Evolutionary conservation across 2,888 invertebrate species (phyloP), one percentile per base, ranked within the genome.

Genomic region (Pomacea canaliculata): DNA sequence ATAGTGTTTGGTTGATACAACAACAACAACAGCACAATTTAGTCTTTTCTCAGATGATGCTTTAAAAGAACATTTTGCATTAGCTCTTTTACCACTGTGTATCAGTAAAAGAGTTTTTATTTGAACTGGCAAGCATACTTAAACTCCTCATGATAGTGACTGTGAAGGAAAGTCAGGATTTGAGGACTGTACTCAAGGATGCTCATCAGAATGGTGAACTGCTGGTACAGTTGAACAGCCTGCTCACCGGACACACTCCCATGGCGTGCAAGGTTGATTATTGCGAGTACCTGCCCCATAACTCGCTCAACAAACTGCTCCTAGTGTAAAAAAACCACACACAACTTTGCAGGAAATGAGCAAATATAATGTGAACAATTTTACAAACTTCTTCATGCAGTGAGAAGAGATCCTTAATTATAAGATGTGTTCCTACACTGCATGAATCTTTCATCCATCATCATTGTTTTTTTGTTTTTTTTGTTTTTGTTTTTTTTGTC

Each of bases 141-240:
- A 82, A 89, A 89, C 76, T 89, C 89, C 79, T 89, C 89, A n/a
- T 83, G 83, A 79, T 88, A 89, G 72, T 87, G 86, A 66, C 85
- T 80, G 37, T 84, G 78, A 48, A 89, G 85, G 72, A 85, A 86
- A 23, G 78, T 78, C 69, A 84, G 81, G 48, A 86, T 79, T 46
- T 76, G 72, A 0, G 86, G 84, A 72, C 86, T 87, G 82, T 87
- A 86, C 65, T 86, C 83, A 16, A 89, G 82, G 72, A 90, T 85
- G 0, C 84, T 85, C 18, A 84, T 81, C 2, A 90, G 84, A 9
- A 90, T 82, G 23, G 84, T 85, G 81, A 89, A 89, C 81, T 87
- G 86, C 70, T 87, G 86, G 80, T 86, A 89, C 66, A 90, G 78
- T 10, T 83, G 79, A 7, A 90, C 85, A 0, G 88, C 85, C 67